Evolutionary conservation across 2,797 vertebrate species (phyloP).

Genomic region (Neostethus bicornis): DNA sequence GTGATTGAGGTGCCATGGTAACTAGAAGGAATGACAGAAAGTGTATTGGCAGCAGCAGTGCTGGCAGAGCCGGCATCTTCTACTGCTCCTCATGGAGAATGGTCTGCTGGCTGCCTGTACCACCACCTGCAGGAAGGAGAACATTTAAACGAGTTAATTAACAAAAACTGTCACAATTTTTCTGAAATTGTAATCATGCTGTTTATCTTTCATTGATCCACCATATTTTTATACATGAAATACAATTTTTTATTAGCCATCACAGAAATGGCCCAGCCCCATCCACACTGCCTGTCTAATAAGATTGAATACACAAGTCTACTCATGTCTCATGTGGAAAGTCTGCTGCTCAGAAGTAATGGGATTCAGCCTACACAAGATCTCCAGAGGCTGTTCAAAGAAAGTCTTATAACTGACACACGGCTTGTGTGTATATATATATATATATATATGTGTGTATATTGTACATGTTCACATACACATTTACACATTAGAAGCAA

Average conservation of each 20-base stretch:
- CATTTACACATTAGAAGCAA: constrained; percentile 5
- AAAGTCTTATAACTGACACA: constrained; percentile 37
- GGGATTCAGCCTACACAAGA: constrained; percentile 49
- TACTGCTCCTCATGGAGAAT: constrained; percentile 97
- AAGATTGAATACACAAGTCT: constrained; percentile 45
- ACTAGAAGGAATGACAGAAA: constrained; percentile 82
- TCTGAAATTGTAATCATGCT: constrained; percentile 29
- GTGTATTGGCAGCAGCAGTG: constrained; percentile 89
- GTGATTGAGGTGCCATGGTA: constrained; percentile 78
- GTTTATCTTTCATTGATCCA: constrained; percentile 34
- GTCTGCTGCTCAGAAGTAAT: constrained; percentile 56
- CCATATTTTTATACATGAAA: constrained; percentile 27
- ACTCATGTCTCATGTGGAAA: constrained; percentile 46
- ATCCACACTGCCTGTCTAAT: constrained; percentile 44
- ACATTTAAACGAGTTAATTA: constrained; percentile 29
- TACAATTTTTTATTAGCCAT: constrained; percentile 29
- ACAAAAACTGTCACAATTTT: constrained; percentile 10
- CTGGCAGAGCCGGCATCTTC: constrained; percentile 97
- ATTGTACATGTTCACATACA: constrained; percentile 7
- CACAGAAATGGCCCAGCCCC: constrained; percentile 29
- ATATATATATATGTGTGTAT: constrained; percentile 13
- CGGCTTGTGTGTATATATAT: constrained; percentile 8
- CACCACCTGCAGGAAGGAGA: constrained; percentile 83
- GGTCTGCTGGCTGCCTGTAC: constrained; percentile 90
- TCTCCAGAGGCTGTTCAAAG: constrained; percentile 58